Evolutionary conservation across 92 coral and sea anemone genomes (phyloP), one percentile per base, ranked within the genome.

Genomic region (Muricea muricata): DNA sequence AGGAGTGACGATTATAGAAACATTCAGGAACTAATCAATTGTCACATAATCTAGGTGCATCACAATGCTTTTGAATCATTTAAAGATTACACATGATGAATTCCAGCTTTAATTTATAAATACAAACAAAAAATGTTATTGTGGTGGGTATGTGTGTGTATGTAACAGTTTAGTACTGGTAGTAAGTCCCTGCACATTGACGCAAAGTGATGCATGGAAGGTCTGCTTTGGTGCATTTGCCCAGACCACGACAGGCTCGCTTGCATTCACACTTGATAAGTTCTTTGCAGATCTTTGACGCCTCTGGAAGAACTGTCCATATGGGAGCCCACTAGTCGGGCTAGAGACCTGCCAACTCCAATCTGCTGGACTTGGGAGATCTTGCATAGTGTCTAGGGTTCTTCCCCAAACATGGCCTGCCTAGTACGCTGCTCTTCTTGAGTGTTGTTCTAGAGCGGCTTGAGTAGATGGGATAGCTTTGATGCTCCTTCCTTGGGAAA

Each of bases 251-350:
- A 79, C 91, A 91, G 4, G 89, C 86, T 55, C 87, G 87, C 67
- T 79, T 91, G 88, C 89, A 91, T 4, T 83, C 73, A 45, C 93
- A 91, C n/a, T 52, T 74, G 15, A 91, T 21, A 31, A 84, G 87
- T 61, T 91, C 87, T 29, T 85, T 54, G 66, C 91, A 91, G 26
- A 91, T 69, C 21, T 60, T 23, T 3, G 84, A 63, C 6, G 79
- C 93, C 61, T 91, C 91, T 1, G 85, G 89, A n/a, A 91, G 84
- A 42, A 84, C 46, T 21, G 86, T 24, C 89, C 92, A 89, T 52
- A 29, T 31, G 15, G 74, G 48, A 4, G 71, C 60, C 86, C 89
- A 85, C 20, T 86, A 65, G 23, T 28, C 37, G 50, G 54, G 31
- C 81, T 85, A 35, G 4, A 46, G 47, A 67, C 65, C 46, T 52